phyloP scores from a whole-genome alignment of 92 coral and sea anemone species.

The Hydrozoanthus gracilis region DNA sequence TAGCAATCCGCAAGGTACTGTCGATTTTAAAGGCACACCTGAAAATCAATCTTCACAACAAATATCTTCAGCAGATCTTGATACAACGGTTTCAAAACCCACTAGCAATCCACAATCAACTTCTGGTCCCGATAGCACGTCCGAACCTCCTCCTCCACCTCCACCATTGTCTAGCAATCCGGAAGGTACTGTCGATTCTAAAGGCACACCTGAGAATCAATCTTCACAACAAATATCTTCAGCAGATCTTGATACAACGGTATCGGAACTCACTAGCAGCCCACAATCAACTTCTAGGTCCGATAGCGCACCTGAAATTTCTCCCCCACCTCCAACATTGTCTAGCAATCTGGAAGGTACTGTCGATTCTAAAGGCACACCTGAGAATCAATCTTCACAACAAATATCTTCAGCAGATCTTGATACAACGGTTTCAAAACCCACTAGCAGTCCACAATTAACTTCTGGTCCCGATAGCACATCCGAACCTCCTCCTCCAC shows the following conservation, averaged over 20 bases:
- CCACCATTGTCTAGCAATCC: not conserved
- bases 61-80: not conserved
- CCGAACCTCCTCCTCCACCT: not conserved
- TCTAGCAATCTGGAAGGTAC: not conserved
- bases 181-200: not conserved
- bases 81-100: not conserved
- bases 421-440: not conserved
- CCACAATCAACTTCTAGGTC: not conserved
- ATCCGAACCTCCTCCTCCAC: not conserved
- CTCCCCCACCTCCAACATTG: not conserved
- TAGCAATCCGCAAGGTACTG: not conserved
- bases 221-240: not conserved
- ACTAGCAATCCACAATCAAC: not conserved
- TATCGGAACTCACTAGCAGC: not conserved
- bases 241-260: too few species aligned
- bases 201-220: not conserved
- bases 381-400: not conserved
- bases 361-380: not conserved
- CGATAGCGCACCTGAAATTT: not conserved
- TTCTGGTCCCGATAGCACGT: conserved; percentile 12
- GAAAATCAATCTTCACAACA: not conserved
- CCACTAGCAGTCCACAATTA: not conserved
- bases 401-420: not conserved
- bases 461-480: conserved; percentile 8
- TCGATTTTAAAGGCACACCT: not conserved